A percentile compares a stretch with the other conserved stretches of the same genome.
Evolutionary conservation across 2,888 invertebrate genomes (phyloP).

Genomic region (Hemistola chrysoprasaria): DNA sequence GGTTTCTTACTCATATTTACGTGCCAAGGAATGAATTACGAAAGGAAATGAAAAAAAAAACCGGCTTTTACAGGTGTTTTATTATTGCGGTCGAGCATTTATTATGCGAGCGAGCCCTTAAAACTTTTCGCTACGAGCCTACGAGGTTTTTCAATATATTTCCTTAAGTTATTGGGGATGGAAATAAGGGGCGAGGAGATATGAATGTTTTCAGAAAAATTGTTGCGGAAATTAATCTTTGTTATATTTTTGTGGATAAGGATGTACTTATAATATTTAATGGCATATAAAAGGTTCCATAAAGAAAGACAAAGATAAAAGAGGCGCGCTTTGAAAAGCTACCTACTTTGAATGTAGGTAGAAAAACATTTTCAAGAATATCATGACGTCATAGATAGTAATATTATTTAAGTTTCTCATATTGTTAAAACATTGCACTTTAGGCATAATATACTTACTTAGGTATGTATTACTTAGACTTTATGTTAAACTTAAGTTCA

Average conservation of each 20-base stretch:
- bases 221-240: slow-evolving; percentile 3
- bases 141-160: slow-evolving; percentile 26
- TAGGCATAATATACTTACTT: too few species aligned
- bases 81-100: slow-evolving; percentile 49
- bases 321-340: too few species aligned
- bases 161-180: slow-evolving; percentile 15
- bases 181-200: slow-evolving; percentile 11
- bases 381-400: too few species aligned
- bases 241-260: not conserved
- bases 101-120: slow-evolving; percentile 43
- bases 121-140: slow-evolving; percentile 33
- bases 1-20: slow-evolving; percentile 17
- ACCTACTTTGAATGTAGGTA: too few species aligned
- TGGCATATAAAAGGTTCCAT: not conserved
- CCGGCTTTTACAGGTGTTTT: slow-evolving; percentile 44
- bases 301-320: too few species aligned
- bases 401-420: too few species aligned
- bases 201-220: slow-evolving; percentile 8
- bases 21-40: slow-evolving; percentile 22
- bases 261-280: not conserved
- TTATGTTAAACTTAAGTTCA: too few species aligned
- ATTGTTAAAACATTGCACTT: too few species aligned
- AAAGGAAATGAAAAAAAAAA: slow-evolving; percentile 25
- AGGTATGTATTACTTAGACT: too few species aligned
- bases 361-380: too few species aligned